phyloP scores from a whole-genome alignment of 2,888 invertebrate species.

The Microctonus aethiopoides region DNA sequence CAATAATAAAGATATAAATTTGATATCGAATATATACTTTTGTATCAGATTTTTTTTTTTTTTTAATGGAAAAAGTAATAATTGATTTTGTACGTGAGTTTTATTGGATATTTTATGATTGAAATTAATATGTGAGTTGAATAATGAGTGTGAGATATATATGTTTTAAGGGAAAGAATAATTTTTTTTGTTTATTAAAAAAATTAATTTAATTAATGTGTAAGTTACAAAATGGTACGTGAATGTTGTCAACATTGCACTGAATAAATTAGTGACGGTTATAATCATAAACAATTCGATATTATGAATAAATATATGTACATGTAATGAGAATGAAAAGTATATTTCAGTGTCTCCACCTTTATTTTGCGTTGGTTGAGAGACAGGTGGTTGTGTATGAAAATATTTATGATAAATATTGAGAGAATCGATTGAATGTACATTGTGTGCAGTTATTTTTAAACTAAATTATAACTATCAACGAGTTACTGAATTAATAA shows the following conservation, averaged over 20 bases:
- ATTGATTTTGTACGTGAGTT: no score
- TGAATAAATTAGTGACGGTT: not conserved
- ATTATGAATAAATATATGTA: not conserved
- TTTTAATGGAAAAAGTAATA: no score
- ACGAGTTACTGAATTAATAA: not conserved
- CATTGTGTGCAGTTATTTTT: not conserved
- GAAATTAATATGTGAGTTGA: no score
- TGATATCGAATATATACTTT: not conserved
- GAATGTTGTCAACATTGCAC: not conserved
- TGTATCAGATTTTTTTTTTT: not conserved
- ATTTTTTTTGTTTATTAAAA: no score
- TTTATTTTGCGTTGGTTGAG: conserved; percentile 12
- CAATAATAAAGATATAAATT: not conserved
- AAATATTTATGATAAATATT: no score
- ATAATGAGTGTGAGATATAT: no score
- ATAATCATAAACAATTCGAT: not conserved
- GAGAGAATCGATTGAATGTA: not conserved
- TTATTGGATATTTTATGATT: no score
- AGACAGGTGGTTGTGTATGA: not conserved
- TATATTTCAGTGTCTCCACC: not conserved
- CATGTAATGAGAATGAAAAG: not conserved
- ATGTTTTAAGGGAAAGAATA: no score
- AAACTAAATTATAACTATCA: not conserved
- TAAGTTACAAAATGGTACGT: not conserved
- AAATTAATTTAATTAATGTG: no score